phyloP scores from a whole-genome alignment of 1,140 invertebrate species.

The Sinella curviseta region DNA sequence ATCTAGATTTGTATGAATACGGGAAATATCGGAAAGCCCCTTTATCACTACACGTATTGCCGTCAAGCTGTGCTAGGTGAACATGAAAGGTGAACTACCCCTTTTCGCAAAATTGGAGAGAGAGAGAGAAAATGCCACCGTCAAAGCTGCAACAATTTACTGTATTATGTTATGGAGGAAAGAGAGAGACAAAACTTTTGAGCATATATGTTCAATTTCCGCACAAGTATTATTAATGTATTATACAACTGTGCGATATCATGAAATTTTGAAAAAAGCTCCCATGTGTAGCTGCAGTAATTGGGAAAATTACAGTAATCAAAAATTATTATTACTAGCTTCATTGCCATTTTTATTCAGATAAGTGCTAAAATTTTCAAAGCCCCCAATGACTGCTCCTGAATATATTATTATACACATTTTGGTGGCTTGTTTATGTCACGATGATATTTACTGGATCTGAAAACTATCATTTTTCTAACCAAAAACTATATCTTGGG shows the following conservation, averaged over 20 bases:
- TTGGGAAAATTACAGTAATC: constrained; percentile 27
- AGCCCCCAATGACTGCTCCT: constrained; percentile 15
- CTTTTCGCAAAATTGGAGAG: constrained; percentile 1
- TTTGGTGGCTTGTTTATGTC: constrained; percentile 21
- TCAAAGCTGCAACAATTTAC: constrained; percentile 4
- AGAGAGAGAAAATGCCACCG: constrained; percentile 12
- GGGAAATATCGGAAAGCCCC: constrained; percentile 1
- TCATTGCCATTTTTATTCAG: constrained; percentile 26
- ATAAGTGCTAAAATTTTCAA: constrained; percentile 28
- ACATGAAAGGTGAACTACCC: constrained; percentile 18
- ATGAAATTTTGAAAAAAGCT: constrained; percentile 18
- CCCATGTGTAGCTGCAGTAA: not conserved
- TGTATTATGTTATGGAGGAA: not conserved
- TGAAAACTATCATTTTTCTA: constrained; percentile 25
- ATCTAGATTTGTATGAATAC: not conserved
- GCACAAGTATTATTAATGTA: not conserved
- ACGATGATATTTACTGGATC: constrained; percentile 26
- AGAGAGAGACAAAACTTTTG: not conserved
- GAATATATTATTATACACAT: constrained; percentile 18
- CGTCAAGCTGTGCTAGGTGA: not conserved
- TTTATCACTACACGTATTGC: not conserved
- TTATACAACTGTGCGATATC: constrained; percentile 8
- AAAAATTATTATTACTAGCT: constrained; percentile 27
- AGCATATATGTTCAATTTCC: not conserved
- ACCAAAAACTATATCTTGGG: constrained; percentile 26